Conservation (phyloP, 1,140 invertebrate genomes). For the Heliothis virescens region DNA sequence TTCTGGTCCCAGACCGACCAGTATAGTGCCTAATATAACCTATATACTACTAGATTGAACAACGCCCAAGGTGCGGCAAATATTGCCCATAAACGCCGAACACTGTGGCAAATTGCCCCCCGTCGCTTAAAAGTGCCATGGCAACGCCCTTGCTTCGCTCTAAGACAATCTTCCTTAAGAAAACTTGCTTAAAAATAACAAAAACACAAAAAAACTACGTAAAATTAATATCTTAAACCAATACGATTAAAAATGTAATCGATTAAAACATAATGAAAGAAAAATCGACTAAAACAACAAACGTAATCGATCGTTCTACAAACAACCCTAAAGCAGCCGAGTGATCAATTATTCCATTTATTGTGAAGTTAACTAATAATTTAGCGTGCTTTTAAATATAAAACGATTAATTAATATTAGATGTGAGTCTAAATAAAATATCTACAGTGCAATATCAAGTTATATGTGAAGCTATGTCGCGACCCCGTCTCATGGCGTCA, state of each 20-base stretch:
- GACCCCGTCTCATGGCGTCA: slow-evolving; percentile 1
- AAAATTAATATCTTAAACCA: too few species aligned
- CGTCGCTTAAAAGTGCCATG: slow-evolving; percentile 16
- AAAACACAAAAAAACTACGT: background rate
- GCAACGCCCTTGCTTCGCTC: background rate
- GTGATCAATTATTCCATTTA: slow-evolving; percentile 3
- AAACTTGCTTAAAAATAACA: background rate
- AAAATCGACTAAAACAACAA: slow-evolving; percentile 25
- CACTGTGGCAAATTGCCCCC: background rate
- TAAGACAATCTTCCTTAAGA: background rate
- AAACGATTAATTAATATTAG: too few species aligned
- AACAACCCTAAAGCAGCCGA: background rate
- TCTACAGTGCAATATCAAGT: background rate
- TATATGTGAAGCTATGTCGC: background rate
- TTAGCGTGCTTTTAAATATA: background rate
- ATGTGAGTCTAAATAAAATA: background rate
- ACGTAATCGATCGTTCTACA: background rate
- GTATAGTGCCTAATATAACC: too few species aligned
- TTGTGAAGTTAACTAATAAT: background rate
- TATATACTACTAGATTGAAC: too few species aligned
- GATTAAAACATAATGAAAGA: too few species aligned
- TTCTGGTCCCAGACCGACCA: too few species aligned
- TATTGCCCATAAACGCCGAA: background rate
- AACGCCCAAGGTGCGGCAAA: slow-evolving; percentile 1
- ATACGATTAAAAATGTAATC: too few species aligned